Base-by-base conservation (phyloP, 2,113 vertebrate genomes). In the Caloenas nicobarica region DNA sequence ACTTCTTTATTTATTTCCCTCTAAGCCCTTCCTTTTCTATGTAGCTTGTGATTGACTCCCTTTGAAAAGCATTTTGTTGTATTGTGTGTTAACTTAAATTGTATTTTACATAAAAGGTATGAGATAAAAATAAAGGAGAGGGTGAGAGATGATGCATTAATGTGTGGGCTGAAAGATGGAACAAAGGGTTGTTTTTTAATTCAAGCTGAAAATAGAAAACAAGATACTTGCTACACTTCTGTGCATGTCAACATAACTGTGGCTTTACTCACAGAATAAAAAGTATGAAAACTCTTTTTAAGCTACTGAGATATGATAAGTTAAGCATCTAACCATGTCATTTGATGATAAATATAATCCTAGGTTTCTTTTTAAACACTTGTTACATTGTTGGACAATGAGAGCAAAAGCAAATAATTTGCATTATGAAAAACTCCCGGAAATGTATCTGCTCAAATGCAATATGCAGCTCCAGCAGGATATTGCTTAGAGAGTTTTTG, bases 401-500 rank as follows among this genome's bases (percentile, higher is more conserved):
- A 78, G 74, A 96, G 90, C 58, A 88, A 96, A 97, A 96, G 54
- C 85, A 97, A 98, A 98, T 96, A 86, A 97, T 98, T 97, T 98
- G 89, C 95, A 97, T 98, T 96, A 95, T 92, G 97, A 97, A 96
- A 97, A 97, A 81, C 85, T 94, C 89, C 83, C 94, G 94, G 97
- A 98, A 98, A 98, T 98, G 97, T 98, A 97, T 95, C 97, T 97
- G 92, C 95, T 74, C 85, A 97, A 97, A 92, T 97, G 90, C 93
- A 92, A 61, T 90, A 83, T 95, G 68, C 72, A 91, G 94, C 74
- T 97, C 86, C 66, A 93, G 95, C 90, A 97, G 96, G 95, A 97
- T 96, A 98, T 97, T 98, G 97, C 97, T 98, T 93, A 96, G 97
- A 98, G 96, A 98, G 96, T 91, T 97, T 98, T 97, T 97, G 96